Evolutionary conservation across 2,113 vertebrate genomes (phyloP).

Genomic region (Prinia subflava): DNA sequence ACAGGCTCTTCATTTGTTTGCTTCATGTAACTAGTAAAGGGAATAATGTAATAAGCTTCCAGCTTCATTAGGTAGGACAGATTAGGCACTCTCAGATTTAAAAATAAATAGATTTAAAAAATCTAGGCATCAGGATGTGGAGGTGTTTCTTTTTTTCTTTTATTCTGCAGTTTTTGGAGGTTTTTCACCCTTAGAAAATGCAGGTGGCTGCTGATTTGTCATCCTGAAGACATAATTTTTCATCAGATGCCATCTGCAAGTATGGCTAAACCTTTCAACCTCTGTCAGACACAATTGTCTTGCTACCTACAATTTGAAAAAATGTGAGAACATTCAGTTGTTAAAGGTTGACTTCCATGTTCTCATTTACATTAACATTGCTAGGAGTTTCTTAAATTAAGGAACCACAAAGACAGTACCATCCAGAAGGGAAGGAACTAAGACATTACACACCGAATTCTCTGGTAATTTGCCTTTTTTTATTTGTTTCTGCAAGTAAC

Average conservation of each 20-base stretch:
- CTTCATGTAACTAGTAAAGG: not conserved
- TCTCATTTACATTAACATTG: not conserved
- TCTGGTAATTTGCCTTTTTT: not conserved
- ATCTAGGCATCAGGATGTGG: not conserved
- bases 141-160: not conserved
- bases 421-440: not conserved
- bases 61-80: not conserved
- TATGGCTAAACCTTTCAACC: not conserved
- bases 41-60: not conserved
- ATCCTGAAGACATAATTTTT: not conserved
- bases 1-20: not conserved
- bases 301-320: not conserved
- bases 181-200: not conserved
- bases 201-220: not conserved
- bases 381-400: not conserved
- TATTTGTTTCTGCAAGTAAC: not conserved
- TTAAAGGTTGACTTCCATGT: not conserved
- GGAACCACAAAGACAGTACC: not conserved
- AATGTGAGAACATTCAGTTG: not conserved
- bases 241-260: not conserved
- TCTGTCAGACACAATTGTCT: not conserved
- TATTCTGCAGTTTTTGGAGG: not conserved
- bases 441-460: not conserved
- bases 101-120: not conserved
- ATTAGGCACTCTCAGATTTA: not conserved